phyloP scores from a whole-genome alignment of 1,140 invertebrate species.

The Solenopsis invicta region DNA sequence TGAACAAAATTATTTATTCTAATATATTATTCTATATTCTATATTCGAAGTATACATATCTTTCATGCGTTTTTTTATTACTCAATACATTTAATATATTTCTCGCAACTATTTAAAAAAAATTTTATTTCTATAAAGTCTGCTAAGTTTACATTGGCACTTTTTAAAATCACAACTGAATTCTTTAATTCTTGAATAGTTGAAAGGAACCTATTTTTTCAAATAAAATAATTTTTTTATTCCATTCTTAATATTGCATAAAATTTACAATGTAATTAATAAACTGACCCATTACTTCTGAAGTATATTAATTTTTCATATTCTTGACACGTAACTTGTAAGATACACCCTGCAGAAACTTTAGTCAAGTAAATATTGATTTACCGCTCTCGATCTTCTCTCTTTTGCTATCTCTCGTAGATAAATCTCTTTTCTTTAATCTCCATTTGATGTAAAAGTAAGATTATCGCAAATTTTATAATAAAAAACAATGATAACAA shows the following conservation, averaged over 20 bases:
- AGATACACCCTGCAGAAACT: background rate
- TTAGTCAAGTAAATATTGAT: background rate
- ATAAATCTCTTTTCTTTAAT: slow-evolving; percentile 5
- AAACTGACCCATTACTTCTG: background rate
- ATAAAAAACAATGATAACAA: background rate
- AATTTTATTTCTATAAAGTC: no score
- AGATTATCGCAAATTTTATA: slow-evolving; percentile 8
- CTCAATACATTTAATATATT: no score
- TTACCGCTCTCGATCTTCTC: background rate
- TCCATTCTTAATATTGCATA: background rate
- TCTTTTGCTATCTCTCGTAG: background rate
- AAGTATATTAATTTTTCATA: background rate
- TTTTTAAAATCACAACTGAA: background rate
- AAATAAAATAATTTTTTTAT: background rate
- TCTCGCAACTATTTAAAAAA: no score
- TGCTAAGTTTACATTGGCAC: no score
- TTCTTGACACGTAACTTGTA: background rate
- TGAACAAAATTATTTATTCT: background rate
- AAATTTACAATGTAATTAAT: slow-evolving; percentile 1
- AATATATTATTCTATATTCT: background rate
- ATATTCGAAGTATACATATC: background rate
- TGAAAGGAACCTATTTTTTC: background rate
- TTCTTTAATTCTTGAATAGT: background rate
- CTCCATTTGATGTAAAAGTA: background rate
- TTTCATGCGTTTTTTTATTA: no score